A percentile compares a stretch with the other conserved stretches of the same genome.
Evolutionary conservation across 2,113 vertebrate species (phyloP).

Genomic region (Pycnonotus jocosus): DNA sequence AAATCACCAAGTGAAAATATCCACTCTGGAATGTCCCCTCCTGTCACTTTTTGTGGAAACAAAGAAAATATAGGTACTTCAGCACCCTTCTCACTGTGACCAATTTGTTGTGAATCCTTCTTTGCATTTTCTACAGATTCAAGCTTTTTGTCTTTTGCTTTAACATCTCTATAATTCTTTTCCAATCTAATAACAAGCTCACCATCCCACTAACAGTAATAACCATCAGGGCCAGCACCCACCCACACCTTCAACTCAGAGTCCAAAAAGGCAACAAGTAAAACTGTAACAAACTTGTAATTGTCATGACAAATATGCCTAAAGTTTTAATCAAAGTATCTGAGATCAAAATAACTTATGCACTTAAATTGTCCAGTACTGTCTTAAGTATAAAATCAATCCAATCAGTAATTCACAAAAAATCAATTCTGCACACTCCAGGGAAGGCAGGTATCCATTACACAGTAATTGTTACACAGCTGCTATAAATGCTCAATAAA

Average conservation of each 20-base stretch:
- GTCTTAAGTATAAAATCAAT: slow-evolving; percentile 44
- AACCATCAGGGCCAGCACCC: neutral
- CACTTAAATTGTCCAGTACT: slow-evolving; percentile 13
- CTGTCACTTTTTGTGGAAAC: neutral
- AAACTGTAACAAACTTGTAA: neutral
- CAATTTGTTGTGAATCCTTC: neutral
- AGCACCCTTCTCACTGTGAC: neutral
- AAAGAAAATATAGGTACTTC: neutral
- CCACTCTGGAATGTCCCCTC: neutral
- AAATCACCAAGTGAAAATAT: neutral
- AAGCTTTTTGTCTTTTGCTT: neutral
- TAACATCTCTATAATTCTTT: neutral
- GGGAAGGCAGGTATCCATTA: slow-evolving; percentile 20
- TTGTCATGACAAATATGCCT: neutral
- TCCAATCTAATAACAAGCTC: neutral
- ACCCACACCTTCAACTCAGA: neutral
- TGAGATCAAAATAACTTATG: slow-evolving; percentile 17
- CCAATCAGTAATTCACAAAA: slow-evolving; percentile 35
- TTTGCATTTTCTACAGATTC: neutral
- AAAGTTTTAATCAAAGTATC: neutral
- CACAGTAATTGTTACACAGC: neutral
- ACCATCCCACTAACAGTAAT: neutral
- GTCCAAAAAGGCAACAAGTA: neutral
- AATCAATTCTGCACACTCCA: slow-evolving; percentile 39
- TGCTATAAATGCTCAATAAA: neutral